These are phyloP conservation scores for Eleutherodactylus coqui DNA, from an alignment of 2,797 vertebrate species.

Conservation along the genomic window DNA sequence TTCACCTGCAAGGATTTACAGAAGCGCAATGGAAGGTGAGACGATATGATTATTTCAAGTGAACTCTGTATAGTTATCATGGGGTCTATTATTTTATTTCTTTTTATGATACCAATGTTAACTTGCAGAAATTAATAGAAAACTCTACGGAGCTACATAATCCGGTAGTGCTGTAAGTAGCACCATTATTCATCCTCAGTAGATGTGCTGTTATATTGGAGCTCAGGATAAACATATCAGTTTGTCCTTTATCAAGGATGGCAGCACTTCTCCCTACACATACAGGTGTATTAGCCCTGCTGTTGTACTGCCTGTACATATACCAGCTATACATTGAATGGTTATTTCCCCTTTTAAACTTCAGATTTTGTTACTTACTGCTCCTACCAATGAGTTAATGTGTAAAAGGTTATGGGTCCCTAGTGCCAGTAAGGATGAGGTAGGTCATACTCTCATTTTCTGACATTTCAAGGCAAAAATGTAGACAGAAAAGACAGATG, in stretches of 20 bases:
- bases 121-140: neutral
- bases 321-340: neutral
- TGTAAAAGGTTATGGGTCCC: neutral
- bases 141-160: neutral
- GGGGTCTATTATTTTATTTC: neutral
- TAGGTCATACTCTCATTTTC: too few species aligned
- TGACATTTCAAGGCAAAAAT: neutral
- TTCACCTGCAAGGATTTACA: neutral
- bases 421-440: neutral
- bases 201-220: neutral
- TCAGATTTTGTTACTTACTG: too few species aligned
- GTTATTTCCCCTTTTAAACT: neutral
- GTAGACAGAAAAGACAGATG: neutral
- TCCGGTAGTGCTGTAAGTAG: neutral
- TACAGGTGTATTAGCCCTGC: neutral
- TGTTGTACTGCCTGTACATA: neutral
- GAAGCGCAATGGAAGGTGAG: constrained; percentile 49
- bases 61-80: neutral
- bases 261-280: neutral
- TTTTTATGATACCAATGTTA: neutral
- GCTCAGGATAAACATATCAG: neutral
- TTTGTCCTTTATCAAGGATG: neutral
- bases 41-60: neutral
- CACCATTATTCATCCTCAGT: neutral
- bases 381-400: neutral